Evolutionary conservation across 2,888 invertebrate species (phyloP).

Genomic region (Gisinianus flammeolus): DNA sequence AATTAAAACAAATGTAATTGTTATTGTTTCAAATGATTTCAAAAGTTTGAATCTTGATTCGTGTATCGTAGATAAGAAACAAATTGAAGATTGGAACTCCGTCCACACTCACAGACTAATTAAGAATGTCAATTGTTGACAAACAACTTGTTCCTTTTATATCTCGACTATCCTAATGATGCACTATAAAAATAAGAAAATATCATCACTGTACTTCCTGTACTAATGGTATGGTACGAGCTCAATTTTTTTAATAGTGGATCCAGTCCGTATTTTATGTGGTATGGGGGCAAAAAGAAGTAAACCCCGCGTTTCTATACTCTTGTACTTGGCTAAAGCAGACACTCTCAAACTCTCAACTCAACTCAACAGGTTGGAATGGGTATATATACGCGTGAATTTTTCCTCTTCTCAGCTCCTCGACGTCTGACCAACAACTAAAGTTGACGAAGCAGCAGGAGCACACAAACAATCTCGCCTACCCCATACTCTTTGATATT

Average conservation of each 20-base stretch:
- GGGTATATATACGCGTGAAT: neutral
- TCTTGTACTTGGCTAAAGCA: too few species aligned
- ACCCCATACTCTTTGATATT: neutral
- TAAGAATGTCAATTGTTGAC: neutral
- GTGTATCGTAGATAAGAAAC: neutral
- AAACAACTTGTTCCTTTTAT: neutral
- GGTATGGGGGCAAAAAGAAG: too few species aligned
- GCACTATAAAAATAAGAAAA: too few species aligned
- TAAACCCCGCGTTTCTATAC: too few species aligned
- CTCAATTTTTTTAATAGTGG: too few species aligned
- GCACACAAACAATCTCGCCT: neutral
- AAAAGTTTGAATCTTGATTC: too few species aligned
- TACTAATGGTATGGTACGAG: too few species aligned
- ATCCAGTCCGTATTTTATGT: too few species aligned
- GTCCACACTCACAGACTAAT: neutral
- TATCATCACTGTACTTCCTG: too few species aligned
- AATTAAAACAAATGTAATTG: neutral
- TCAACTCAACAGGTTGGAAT: neutral
- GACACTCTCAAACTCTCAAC: neutral
- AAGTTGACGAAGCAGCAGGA: neutral
- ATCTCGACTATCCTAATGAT: neutral
- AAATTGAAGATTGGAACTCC: neutral
- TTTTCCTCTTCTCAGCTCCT: neutral
- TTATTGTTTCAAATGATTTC: too few species aligned
- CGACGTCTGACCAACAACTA: neutral